These are phyloP conservation scores for Tetranychus cinnabarinus DNA, from an alignment of 1,140 invertebrate genomes.

Conservation along the genomic window DNA sequence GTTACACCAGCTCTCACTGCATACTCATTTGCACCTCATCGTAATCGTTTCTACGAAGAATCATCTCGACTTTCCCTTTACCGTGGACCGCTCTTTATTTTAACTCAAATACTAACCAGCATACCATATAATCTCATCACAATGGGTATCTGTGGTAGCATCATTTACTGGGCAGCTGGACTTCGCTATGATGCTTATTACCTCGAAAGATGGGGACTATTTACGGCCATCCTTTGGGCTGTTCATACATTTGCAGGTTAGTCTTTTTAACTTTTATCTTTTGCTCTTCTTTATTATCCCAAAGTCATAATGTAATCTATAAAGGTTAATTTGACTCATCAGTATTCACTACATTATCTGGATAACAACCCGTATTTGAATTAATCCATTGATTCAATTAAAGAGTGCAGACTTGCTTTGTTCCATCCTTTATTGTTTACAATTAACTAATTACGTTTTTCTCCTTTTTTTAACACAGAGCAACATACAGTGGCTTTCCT, in stretches of 20 bases:
- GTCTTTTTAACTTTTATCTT: not conserved
- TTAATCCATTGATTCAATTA: conserved; percentile 1
- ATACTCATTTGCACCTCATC: conserved; percentile 39
- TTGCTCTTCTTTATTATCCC: not conserved
- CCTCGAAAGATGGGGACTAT: conserved; percentile 17
- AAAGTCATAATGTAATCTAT: not conserved
- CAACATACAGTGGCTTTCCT: conserved; percentile 55
- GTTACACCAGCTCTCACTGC: conserved; percentile 47
- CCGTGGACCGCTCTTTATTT: conserved; percentile 50
- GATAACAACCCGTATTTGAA: not conserved
- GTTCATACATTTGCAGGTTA: conserved; percentile 30
- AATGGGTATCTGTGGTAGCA: conserved; percentile 34
- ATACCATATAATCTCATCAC: conserved; percentile 53
- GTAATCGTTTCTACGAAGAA: conserved; percentile 73
- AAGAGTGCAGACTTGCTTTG: conserved; percentile 14
- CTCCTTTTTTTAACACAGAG: conserved; percentile 24
- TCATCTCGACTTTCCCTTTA: conserved; percentile 53
- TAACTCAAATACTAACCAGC: conserved; percentile 50
- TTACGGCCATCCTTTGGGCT: conserved; percentile 31
- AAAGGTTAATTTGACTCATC: not conserved
- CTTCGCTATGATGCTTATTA: conserved; percentile 5
- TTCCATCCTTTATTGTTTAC: not conserved
- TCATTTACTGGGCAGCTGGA: conserved; percentile 38
- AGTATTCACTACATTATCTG: too few species aligned
- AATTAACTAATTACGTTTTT: not conserved